Base-by-base conservation (phyloP, 2,113 vertebrate genomes). In the Leucopsar rothschildi region DNA sequence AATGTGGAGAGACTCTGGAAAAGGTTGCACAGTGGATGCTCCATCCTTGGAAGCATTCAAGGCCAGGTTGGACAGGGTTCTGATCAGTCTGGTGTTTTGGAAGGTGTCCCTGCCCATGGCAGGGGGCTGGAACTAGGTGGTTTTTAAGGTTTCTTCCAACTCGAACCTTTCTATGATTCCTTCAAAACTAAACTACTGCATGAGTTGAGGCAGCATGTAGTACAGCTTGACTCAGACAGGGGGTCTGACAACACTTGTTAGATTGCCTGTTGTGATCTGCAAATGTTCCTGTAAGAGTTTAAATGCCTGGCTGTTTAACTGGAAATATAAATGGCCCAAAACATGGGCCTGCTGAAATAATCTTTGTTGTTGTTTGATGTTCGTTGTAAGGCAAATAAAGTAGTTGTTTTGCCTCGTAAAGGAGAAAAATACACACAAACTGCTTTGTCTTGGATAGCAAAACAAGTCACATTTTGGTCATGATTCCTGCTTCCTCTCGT, bases 21-120 rank as follows among this genome's bases (percentile, higher is more conserved):
- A 7, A 37, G 10, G 8, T 7, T 57, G 31, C 37, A 1, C 52
- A 73, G 12, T 50, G 50, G 27, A 7, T 88, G 17, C 5, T 44
- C 10, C 27, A 50, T 56, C 35, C 24, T 20, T 50, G 37, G 31
- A 27, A 33, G 12, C 1, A 2, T 44, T 50, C 50, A 27, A 28
- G 37, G 31, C 31, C 21, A 10, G 25, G 5, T 6, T 64, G 35
- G 25, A 29, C 0, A 0, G 35, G 25, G 31, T 42, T 35, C 12
- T 56, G 42, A 57, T 11, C 27, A 16, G 3, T 9, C 35, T 42
- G 85, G 2, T 17, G 14, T 33, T 19, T 31, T 33, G 35, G 15
- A 27, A 80, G 10, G 31, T 27, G 14, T 64, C 49, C 24, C 24
- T 64, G 66, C 42, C 33, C 25, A 4, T 23, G 42, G 9, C 42